Evolutionary conservation across 2,888 invertebrate genomes (phyloP), one percentile per base, ranked within the genome.

Genomic region (Parnassius orleans): DNA sequence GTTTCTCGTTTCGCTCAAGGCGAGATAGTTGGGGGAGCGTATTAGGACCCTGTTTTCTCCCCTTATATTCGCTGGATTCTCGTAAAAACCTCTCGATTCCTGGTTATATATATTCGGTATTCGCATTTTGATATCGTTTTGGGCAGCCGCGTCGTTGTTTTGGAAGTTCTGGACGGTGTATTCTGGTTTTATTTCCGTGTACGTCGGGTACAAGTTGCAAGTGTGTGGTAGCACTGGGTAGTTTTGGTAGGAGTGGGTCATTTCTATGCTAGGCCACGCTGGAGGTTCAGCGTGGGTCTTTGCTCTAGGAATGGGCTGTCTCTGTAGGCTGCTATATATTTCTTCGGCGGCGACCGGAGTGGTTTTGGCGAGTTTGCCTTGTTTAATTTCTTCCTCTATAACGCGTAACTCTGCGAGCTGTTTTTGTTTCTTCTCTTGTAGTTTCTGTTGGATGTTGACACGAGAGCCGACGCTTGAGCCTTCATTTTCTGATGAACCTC

Each of bases 361-460:
- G 61, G 93, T 92, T 75, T 93, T 84, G 67, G 90, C 95, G 0
- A 95, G 86, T 79, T 97, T 97, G 0, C 96, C 96, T 71, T 96
- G 96, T 73, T 96, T 96, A 60, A 97, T 97, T 82, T 97, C 97
- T 76, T 97, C 97, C 75, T 97, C 96, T 59, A 91, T 91, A 24
- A 91, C 96, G 65, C 95, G 93, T 44, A 97, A 83, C 78, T 97
- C 97, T 0, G 96, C 96, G 42, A 97, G 86, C 75, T 97, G 97
- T 68, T 97, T 96, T 74, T 96, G 96, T 74, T 97, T 97, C 79
- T 97, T 97, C 79, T 97, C 97, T 77, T 96, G 95, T 0, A 97
- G 88, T 78, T 97, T 97, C 72, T 96, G 96, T 67, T 96, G 96
- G 66, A 97, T 97, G 80, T 97, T 96, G 44, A 96, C 95, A 11